A percentile compares a stretch with the other conserved stretches of the same genome.
These are phyloP conservation scores for Bombus picipes DNA, from an alignment of 1,140 invertebrate species.

Conservation along the genomic window DNA sequence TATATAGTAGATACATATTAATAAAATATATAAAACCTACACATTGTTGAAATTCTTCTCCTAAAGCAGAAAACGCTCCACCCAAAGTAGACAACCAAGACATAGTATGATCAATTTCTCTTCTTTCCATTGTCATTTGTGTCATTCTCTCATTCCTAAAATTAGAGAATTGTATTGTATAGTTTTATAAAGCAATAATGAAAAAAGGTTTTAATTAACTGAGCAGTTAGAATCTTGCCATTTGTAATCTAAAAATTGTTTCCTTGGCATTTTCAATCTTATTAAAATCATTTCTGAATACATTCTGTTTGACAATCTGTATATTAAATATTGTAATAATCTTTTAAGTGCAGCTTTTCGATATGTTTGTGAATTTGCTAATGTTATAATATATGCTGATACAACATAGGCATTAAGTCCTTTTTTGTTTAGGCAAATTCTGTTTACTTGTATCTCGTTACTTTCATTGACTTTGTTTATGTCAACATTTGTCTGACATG, in stretches of 20 bases:
- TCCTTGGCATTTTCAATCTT: slow-evolving; percentile 80
- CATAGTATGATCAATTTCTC: slow-evolving; percentile 92
- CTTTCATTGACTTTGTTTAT: slow-evolving; percentile 6
- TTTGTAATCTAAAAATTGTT: slow-evolving; percentile 86
- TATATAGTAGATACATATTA: slow-evolving; percentile 1
- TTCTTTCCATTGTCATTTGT: slow-evolving; percentile 84
- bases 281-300: slow-evolving; percentile 65
- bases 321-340: slow-evolving; percentile 50
- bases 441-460: slow-evolving; percentile 21
- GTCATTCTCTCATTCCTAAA: slow-evolving; percentile 78
- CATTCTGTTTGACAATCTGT: background rate
- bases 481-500: slow-evolving; percentile 22
- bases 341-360: slow-evolving; percentile 59
- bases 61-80: slow-evolving; percentile 96
- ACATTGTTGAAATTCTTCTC: slow-evolving; percentile 91
- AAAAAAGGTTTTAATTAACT: background rate
- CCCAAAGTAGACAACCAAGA: slow-evolving; percentile 98
- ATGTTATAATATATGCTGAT: slow-evolving; percentile 67
- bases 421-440: slow-evolving; percentile 62
- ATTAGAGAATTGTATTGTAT: background rate
- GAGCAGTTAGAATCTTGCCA: slow-evolving; percentile 82
- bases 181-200: background rate
- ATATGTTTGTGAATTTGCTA: slow-evolving; percentile 70
- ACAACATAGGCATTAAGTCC: slow-evolving; percentile 74
- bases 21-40: slow-evolving; percentile 83